Conservation (phyloP, 2,888 invertebrate genomes). For the Agelastica alni region DNA sequence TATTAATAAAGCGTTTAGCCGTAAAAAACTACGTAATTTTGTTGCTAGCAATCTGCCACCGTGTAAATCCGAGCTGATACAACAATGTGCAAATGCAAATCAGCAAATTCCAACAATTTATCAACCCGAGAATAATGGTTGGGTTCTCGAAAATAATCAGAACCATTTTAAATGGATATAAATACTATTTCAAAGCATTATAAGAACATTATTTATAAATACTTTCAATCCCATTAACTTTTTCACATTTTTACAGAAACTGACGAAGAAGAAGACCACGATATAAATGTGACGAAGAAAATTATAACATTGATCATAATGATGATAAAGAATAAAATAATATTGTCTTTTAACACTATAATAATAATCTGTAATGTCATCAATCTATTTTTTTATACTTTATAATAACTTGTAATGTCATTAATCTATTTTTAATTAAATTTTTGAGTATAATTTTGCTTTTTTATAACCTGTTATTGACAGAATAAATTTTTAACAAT, state of each 20-base stretch:
- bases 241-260: background rate
- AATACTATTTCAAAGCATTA: background rate
- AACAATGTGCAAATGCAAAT: slow-evolving; percentile 19
- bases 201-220: background rate
- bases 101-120: slow-evolving; percentile 7
- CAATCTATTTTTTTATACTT: background rate
- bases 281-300: background rate
- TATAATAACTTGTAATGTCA: background rate
- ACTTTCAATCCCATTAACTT: background rate
- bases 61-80: slow-evolving; percentile 17
- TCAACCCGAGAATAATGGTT: slow-evolving; percentile 7
- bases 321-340: background rate
- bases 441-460: background rate
- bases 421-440: background rate
- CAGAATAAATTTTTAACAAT: too few relatives aligned
- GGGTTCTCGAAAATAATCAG: background rate
- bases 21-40: slow-evolving; percentile 18
- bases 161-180: background rate
- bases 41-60: slow-evolving; percentile 20
- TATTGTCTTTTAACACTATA: background rate
- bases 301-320: background rate
- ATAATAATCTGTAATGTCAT: background rate
- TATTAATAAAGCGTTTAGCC: slow-evolving; percentile 23
- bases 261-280: background rate
- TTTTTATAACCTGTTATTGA: background rate